A percentile compares a stretch with the other conserved stretches of the same genome.
phyloP scores from a whole-genome alignment of 2,797 vertebrate species.

The Phataginus tricuspis region DNA sequence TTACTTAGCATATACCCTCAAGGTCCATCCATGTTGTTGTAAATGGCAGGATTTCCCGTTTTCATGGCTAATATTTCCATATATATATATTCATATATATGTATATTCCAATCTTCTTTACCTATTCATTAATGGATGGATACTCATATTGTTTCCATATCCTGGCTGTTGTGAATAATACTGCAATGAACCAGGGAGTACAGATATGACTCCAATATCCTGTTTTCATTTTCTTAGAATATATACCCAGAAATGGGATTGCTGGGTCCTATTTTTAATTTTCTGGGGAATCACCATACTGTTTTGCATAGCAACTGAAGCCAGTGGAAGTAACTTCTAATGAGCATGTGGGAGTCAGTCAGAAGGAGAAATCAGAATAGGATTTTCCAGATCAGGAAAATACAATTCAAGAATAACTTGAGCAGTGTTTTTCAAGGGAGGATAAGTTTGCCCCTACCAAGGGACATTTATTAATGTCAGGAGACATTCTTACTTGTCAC shows the following conservation, averaged over 20 bases:
- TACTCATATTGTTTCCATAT: background rate
- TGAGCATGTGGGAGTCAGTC: background rate
- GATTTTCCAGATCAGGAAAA: background rate
- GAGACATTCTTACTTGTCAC: background rate
- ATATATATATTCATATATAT: background rate
- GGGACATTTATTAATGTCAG: background rate
- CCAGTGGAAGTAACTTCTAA: background rate
- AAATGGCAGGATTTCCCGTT: background rate
- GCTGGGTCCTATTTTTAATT: background rate
- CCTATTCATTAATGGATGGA: background rate
- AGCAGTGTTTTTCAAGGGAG: background rate
- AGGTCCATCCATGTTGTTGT: background rate
- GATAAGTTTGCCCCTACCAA: background rate
- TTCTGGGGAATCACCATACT: background rate
- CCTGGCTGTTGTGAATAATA: background rate
- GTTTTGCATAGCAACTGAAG: background rate
- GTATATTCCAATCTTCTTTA: background rate
- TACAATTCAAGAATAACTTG: background rate
- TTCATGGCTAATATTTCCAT: background rate
- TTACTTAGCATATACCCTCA: background rate
- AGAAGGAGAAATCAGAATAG: background rate
- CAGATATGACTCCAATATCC: background rate
- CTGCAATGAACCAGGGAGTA: background rate
- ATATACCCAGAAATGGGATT: background rate
- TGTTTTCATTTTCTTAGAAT: background rate